These are phyloP conservation scores for Drosophila kambysellisi DNA, from an alignment of 2,888 invertebrate genomes.

Conservation along the genomic window DNA sequence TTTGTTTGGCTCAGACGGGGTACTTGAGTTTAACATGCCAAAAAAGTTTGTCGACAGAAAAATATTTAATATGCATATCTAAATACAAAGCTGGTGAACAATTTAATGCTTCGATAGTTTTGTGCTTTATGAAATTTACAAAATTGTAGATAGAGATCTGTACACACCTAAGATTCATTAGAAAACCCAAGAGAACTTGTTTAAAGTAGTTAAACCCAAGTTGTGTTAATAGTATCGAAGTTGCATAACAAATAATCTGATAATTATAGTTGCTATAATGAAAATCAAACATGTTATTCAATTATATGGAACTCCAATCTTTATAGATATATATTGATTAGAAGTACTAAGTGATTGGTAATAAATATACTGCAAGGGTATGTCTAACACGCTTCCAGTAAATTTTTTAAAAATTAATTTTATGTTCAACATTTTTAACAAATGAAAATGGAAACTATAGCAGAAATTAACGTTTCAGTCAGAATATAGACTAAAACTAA, in stretches of 20 bases:
- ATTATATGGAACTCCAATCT: background rate
- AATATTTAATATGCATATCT: background rate
- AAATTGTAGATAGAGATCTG: background rate
- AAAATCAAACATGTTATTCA: no score
- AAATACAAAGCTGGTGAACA: background rate
- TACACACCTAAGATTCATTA: background rate
- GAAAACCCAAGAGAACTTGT: background rate
- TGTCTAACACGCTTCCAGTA: no score
- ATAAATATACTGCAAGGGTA: no score
- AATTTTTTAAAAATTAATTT: no score
- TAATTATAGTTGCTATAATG: background rate
- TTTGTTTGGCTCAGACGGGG: slow-evolving; percentile 17
- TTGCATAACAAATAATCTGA: background rate
- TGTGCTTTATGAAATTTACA: background rate
- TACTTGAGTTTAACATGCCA: background rate
- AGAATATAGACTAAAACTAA: background rate
- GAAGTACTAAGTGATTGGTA: no score
- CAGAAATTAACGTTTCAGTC: no score
- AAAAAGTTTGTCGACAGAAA: slow-evolving; percentile 2
- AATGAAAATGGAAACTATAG: no score
- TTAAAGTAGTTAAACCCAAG: background rate
- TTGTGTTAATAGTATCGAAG: background rate
- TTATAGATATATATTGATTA: background rate
- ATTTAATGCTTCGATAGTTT: background rate
- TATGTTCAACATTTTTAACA: no score